Conservation (phyloP, 2,888 invertebrate genomes). For the Cheiracanthium punctorium region DNA sequence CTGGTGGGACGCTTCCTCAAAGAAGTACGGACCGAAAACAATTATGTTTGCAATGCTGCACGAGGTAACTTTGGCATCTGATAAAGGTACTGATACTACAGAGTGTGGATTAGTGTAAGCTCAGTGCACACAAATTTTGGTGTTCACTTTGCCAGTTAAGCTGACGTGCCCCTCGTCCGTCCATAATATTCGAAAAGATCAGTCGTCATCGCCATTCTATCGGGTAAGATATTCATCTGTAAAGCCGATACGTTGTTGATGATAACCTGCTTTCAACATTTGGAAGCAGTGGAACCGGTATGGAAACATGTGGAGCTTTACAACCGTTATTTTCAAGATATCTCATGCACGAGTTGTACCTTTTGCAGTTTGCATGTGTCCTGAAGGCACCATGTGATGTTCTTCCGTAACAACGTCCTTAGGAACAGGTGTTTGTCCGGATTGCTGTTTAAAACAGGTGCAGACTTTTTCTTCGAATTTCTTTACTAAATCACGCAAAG, state of each 20-base stretch:
- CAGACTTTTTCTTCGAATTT: not conserved
- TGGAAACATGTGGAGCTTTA: not conserved
- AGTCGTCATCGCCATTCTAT: not conserved
- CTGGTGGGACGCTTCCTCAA: no score
- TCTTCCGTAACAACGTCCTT: not conserved
- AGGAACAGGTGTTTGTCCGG: no score
- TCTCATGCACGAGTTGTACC: not conserved
- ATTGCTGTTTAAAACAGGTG: not conserved
- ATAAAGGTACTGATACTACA: no score
- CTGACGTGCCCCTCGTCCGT: no score
- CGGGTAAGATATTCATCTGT: not conserved
- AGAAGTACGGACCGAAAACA: no score
- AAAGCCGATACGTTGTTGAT: not conserved
- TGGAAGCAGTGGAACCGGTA: not conserved
- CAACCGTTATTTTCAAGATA: conserved; percentile 1
- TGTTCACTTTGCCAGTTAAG: no score
- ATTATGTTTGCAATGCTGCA: no score
- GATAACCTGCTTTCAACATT: not conserved
- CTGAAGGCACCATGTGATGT: conserved; percentile 3
- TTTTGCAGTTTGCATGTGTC: conserved; percentile 1
- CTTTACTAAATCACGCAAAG: not conserved
- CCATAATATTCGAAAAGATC: no score
- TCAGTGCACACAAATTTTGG: no score
- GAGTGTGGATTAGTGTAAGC: no score
- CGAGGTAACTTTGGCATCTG: no score